Base-by-base conservation (phyloP, 2,888 invertebrate genomes). In the Amphimallon solstitiale region DNA sequence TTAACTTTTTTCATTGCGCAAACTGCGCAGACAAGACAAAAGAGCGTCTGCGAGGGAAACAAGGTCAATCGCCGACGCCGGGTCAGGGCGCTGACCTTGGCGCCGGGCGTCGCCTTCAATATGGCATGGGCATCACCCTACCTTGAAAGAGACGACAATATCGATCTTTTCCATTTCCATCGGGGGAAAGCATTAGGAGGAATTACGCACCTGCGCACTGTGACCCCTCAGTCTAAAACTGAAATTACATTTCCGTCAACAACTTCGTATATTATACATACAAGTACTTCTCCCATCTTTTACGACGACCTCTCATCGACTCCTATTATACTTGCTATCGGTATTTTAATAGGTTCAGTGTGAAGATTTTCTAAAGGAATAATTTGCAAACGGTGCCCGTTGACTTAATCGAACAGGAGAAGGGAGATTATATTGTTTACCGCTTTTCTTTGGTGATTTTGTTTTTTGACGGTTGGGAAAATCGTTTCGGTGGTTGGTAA, bases 71-170 rank as follows among this genome's bases (percentile, higher is more conserved):
- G 74, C 78, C 78, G 77, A 72, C 77, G 78, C 71, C 78, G 77
- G 75, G 77, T 76, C 77, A 77, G 78, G 78, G 73, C 77, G 78
- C 76, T 78, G 78, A 78, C 79, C 78, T 79, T 79, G 78, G 74
- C 67, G 70, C 35, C 63, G 70, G 69, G 73, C 72, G 72, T 71
- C 70, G 73, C 71, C 70, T 60, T 48, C 51, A 69, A 72, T 70
- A 75, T 72, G 73, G 73, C 71, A 71, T 71, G 71, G 73, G 73
- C 71, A 71, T 71, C 72, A 71, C 68, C 73, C 74, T 72, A 71
- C 73, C 73, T 74, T 73, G 73, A 74, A 73, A 71, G 70, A 73
- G 73, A 73, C 72, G 72, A 64, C 63, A 49, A 63, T 72, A 74
- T 74, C 70, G 74, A 74, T 69, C 70, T 48, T 38, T 48, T 23